A percentile compares a stretch with the other conserved stretches of the same genome.
phyloP scores from a whole-genome alignment of 2,113 vertebrate genomes.

The Apaloderma vittatum region DNA sequence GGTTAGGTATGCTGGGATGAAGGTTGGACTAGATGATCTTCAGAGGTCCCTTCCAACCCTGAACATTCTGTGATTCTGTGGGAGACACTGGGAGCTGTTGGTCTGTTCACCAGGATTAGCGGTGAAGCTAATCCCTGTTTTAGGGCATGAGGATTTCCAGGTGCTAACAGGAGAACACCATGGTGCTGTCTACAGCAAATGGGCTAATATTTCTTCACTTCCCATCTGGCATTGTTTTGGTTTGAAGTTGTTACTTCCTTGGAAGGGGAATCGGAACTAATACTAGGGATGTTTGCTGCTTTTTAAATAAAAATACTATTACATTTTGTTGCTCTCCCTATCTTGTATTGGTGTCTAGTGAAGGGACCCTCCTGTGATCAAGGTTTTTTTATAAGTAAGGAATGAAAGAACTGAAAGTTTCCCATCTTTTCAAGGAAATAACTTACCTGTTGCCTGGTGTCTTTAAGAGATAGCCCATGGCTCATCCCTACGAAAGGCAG shows the following conservation, averaged over 20 bases:
- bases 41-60: no score
- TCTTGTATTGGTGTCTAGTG: background rate
- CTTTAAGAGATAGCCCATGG: background rate
- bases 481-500: background rate
- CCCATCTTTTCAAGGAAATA: constrained; percentile 4
- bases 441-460: background rate
- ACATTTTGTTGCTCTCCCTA: background rate
- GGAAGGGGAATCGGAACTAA: background rate
- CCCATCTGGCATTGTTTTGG: background rate
- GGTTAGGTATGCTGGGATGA: no score
- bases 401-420: background rate
- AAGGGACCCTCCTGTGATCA: background rate
- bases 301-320: background rate
- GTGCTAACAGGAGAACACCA: background rate
- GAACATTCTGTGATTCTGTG: no score
- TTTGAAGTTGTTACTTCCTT: constrained; percentile 9
- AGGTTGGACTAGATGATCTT: no score
- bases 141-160: background rate
- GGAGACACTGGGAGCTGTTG: background rate
- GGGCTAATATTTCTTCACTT: background rate
- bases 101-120: background rate
- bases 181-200: background rate
- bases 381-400: background rate
- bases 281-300: background rate
- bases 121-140: background rate